Evolutionary conservation across 2,113 vertebrate genomes (phyloP), one percentile per base, ranked within the genome.

Genomic region (Solea solea): DNA sequence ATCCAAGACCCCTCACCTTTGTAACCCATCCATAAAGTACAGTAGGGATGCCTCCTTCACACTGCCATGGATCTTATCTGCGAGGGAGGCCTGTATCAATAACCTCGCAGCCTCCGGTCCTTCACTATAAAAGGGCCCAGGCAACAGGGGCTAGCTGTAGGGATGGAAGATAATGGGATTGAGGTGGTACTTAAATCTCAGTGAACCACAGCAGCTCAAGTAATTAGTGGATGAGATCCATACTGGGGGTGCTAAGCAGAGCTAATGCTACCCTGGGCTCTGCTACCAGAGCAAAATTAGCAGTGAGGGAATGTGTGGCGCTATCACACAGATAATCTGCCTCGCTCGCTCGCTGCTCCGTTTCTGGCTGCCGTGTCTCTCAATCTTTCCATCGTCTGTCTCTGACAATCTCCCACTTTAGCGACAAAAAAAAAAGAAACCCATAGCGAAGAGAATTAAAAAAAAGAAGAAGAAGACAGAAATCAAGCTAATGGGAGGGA

Each of bases 161-260:
- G 95, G 95, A 96, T 93, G 93, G 93, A 83, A 95, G 96, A 97
- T 98, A 98, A 97, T 97, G 94, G 95, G 94, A 96, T 95, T 95
- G 95, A 95, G 95, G 94, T 95, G 95, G 95, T 97, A 94, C 95
- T 98, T 98, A 97, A 97, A 96, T 96, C 95, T 96, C 96, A 96
- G 94, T 93, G 95, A 97, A 96, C 95, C 96, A 96, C 92, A 91
- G 95, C 95, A 95, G 94, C 95, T 95, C 95, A 94, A 96, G 95
- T 97, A 96, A 97, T 98, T 97, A 98, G 96, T 87, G 91, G 94
- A 95, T 92, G 94, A 94, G 94, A 96, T 96, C 95, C 94, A 94
- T 96, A 96, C 95, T 93, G 95, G 94, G 95, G 95, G 95, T 93
- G 94, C 95, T 96, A 97, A 96, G 95, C 94, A 96, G 93, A 94